Evolutionary conservation across 2,888 invertebrate genomes (phyloP).

Genomic region (Mesoligia furuncula): DNA sequence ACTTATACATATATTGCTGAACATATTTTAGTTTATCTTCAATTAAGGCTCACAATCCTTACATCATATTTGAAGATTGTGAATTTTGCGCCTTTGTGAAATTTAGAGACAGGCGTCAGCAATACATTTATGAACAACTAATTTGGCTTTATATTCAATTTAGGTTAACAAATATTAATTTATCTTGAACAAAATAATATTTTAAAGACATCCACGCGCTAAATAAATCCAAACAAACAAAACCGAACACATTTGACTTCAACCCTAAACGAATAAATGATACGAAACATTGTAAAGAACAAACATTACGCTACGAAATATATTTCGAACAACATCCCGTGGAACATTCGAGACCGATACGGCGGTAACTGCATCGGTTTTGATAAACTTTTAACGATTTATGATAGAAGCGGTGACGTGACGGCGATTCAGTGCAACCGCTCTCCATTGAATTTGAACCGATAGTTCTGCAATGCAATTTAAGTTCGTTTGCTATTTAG

Average conservation of each 20-base stretch:
- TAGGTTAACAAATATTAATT: conserved; percentile 6
- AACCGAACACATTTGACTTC: not conserved
- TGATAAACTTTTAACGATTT: conserved; percentile 81
- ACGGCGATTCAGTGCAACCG: conserved; percentile 59
- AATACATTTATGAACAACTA: not conserved
- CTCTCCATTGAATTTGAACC: conserved; percentile 63
- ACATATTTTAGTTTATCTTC: not conserved
- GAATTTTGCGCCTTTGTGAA: conserved; percentile 6
- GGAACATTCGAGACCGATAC: conserved; percentile 55
- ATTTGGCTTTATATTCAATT: not conserved
- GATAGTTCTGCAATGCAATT: conserved; percentile 71
- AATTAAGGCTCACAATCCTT: too few species aligned
- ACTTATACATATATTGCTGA: not conserved
- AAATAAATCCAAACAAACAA: not conserved
- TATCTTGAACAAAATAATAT: conserved; percentile 1
- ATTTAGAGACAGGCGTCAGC: conserved; percentile 1
- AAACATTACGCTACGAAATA: conserved; percentile 37
- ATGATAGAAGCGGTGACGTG: conserved; percentile 73
- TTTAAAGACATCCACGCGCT: not conserved
- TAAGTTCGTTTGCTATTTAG: conserved; percentile 67
- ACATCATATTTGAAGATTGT: conserved; percentile 7
- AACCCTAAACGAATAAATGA: conserved; percentile 32
- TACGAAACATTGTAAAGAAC: conserved; percentile 22
- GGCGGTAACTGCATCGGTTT: conserved; percentile 67
- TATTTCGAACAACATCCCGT: conserved; percentile 56